phyloP scores from a whole-genome alignment of 2,797 vertebrate genomes.

The Microctenopoma steveboyesi region DNA sequence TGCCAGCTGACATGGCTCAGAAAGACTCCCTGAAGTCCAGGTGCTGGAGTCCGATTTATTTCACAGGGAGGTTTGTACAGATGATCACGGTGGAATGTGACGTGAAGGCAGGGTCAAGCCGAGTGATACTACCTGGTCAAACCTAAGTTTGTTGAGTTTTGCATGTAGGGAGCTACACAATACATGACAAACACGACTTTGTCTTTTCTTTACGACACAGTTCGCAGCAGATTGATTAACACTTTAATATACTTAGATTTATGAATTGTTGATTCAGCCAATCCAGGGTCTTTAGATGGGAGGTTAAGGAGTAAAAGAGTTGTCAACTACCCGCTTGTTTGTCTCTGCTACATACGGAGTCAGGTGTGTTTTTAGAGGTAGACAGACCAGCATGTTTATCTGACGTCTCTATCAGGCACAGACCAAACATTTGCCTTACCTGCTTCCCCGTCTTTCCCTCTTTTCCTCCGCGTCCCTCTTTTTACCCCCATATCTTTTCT shows the following conservation, averaged over 20 bases:
- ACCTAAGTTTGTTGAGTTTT: background rate
- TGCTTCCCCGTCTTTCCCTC: slow-evolving; percentile 37
- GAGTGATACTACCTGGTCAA: slow-evolving; percentile 14
- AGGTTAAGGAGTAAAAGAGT: background rate
- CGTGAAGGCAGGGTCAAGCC: slow-evolving; percentile 9
- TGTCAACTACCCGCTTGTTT: background rate
- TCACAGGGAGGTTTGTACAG: slow-evolving; percentile 27
- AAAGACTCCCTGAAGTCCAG: slow-evolving; percentile 8
- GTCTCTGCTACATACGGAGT: slow-evolving; percentile 67
- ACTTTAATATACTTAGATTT: background rate
- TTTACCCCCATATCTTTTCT: slow-evolving; percentile 56
- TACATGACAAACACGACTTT: background rate
- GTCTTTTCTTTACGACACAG: background rate
- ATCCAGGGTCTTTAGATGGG: background rate
- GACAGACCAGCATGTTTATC: slow-evolving; percentile 67
- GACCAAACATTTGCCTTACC: slow-evolving; percentile 70
- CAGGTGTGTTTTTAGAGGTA: slow-evolving; percentile 63
- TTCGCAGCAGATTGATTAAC: background rate
- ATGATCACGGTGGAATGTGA: slow-evolving; percentile 18
- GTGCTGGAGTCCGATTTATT: slow-evolving; percentile 31
- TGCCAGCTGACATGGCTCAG: background rate
- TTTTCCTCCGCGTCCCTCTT: slow-evolving; percentile 32
- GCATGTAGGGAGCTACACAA: too few relatives aligned
- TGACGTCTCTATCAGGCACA: slow-evolving; percentile 62
- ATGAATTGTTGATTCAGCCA: background rate